A percentile compares a stretch with the other conserved stretches of the same genome.
Conservation (phyloP, 1,140 invertebrate species). For the Cyclina sinensis region DNA sequence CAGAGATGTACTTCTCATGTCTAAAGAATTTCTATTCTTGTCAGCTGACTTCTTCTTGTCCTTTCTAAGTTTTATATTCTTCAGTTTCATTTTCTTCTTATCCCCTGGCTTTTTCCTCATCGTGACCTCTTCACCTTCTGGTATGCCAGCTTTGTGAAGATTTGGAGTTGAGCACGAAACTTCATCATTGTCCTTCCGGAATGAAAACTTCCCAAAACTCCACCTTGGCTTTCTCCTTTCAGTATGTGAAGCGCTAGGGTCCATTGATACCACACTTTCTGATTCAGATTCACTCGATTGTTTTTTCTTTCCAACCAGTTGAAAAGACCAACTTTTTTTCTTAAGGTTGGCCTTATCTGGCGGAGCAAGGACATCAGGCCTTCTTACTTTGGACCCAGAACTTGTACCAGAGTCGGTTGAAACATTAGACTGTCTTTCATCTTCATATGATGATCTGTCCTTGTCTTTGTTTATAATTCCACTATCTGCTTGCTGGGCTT, state of each 20-base stretch:
- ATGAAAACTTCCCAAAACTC: conserved; percentile 63
- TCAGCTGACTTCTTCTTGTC: conserved; percentile 23
- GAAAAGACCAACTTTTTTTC: conserved; percentile 66
- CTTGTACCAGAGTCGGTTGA: conserved; percentile 49
- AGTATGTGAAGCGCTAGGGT: conserved; percentile 31
- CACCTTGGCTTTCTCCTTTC: conserved; percentile 51
- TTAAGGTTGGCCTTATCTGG: conserved; percentile 35
- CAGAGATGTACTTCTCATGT: conserved; percentile 36
- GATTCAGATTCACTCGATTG: background rate
- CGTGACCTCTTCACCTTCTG: background rate
- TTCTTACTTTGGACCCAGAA: conserved; percentile 24
- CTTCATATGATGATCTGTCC: background rate
- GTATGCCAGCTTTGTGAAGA: conserved; percentile 25
- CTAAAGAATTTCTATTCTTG: background rate
- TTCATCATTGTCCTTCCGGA: conserved; percentile 20
- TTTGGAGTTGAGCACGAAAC: conserved; percentile 56
- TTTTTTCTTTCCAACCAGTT: conserved; percentile 42
- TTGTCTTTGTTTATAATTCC: background rate
- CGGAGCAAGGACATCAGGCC: conserved; percentile 14
- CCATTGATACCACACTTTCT: conserved; percentile 36
- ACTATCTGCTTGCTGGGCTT: background rate
- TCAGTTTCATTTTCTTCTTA: background rate
- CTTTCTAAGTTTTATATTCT: conserved; percentile 1
- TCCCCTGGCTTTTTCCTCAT: background rate
- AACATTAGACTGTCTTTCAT: conserved; percentile 29